Conservation (phyloP, 2,888 invertebrate genomes). For the Lasioglossum pauxillum region DNA sequence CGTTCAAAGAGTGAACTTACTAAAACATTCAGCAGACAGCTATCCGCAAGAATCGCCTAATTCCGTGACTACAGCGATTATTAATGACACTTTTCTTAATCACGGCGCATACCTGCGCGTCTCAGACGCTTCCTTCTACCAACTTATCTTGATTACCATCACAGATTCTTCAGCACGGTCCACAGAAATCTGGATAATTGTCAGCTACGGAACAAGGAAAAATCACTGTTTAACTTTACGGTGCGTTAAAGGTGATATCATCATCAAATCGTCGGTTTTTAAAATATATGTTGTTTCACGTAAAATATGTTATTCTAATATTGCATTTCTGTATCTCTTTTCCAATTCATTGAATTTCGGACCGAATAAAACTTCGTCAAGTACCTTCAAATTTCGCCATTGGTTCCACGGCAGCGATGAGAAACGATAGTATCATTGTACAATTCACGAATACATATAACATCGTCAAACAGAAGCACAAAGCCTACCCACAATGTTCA, state of each 20-base stretch:
- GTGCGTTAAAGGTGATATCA: too few species aligned
- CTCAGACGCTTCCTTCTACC: conserved; percentile 5
- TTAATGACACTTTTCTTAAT: conserved; percentile 49
- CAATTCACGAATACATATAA: not conserved
- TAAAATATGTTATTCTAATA: not conserved
- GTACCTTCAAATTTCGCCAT: not conserved
- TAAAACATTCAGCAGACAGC: not conserved
- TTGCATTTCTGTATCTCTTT: not conserved
- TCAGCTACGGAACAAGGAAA: too few species aligned
- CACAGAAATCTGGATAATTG: too few species aligned
- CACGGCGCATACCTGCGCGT: conserved; percentile 36
- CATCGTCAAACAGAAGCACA: not conserved
- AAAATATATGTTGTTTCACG: not conserved
- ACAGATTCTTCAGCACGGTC: conserved; percentile 17
- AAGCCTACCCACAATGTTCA: not conserved
- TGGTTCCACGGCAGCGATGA: not conserved
- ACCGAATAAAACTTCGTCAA: not conserved
- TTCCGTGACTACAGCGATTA: conserved; percentile 18
- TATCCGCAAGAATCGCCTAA: conserved; percentile 13
- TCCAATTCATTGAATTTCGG: not conserved
- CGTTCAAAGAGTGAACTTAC: not conserved
- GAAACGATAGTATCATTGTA: not conserved
- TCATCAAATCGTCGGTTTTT: too few species aligned
- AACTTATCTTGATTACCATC: conserved; percentile 66
- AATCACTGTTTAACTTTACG: too few species aligned